Evolutionary conservation across 1,140 invertebrate genomes (phyloP).

Genomic region (Hydropsyche tenuis): DNA sequence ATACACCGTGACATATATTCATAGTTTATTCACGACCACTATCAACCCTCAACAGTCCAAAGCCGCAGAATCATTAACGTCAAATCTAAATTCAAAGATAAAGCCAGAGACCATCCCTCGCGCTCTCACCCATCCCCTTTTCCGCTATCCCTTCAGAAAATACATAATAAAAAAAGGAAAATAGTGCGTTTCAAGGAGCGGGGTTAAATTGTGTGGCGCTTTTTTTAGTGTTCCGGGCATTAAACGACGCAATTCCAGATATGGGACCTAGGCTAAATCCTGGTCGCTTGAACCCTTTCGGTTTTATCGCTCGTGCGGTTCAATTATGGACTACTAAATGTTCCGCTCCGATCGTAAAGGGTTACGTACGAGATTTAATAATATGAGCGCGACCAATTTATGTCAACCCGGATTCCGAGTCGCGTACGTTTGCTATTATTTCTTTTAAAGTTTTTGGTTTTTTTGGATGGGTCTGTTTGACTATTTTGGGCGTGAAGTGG

Average conservation of each 20-base stretch:
- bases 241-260: slow-evolving; percentile 9
- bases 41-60: too few species aligned
- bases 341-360: slow-evolving; percentile 21
- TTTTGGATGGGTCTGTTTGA: too few species aligned
- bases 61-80: too few species aligned
- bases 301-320: slow-evolving; percentile 24
- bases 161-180: too few species aligned
- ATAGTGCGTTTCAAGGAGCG: background rate
- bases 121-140: too few species aligned
- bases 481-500: too few species aligned
- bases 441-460: too few species aligned
- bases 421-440: background rate
- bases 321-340: slow-evolving; percentile 29
- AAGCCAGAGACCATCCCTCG: too few species aligned
- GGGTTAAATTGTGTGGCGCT: background rate
- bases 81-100: too few species aligned
- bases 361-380: slow-evolving; percentile 26
- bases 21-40: too few species aligned
- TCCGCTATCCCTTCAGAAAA: too few species aligned
- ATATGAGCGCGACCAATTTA: background rate
- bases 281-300: slow-evolving; percentile 17
- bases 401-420: slow-evolving; percentile 3
- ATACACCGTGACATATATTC: too few species aligned
- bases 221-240: background rate
- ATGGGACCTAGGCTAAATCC: slow-evolving; percentile 17